Conservation (phyloP, 1,140 invertebrate genomes). For the Babylonia areolata region DNA sequence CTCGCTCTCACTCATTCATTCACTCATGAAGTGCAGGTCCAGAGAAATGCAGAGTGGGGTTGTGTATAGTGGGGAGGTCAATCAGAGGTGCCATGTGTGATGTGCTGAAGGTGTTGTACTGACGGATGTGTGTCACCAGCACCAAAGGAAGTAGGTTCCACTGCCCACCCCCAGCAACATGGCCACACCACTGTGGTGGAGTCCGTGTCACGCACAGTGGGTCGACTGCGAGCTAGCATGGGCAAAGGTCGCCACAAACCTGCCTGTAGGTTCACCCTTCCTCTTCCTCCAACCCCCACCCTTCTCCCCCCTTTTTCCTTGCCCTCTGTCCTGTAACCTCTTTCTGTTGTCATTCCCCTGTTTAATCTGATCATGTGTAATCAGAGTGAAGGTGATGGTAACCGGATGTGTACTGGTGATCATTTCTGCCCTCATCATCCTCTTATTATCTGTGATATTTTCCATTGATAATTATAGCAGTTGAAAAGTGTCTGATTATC, state of each 20-base stretch:
- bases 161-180: constrained; percentile 15
- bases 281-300: not conserved
- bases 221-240: constrained; percentile 43
- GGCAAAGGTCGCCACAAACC: constrained; percentile 39
- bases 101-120: not conserved
- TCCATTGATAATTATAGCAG: too few species aligned
- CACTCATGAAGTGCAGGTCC: too few species aligned
- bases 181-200: constrained; percentile 17
- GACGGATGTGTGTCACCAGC: not conserved
- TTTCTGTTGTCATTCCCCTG: not conserved
- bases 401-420: not conserved
- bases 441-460: not conserved
- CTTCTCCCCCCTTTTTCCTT: not conserved
- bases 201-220: constrained; percentile 20
- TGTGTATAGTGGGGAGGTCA: too few species aligned
- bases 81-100: too few species aligned
- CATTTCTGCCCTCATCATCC: not conserved
- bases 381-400: not conserved
- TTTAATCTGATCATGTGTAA: not conserved
- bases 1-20: too few species aligned
- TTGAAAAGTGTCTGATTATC: too few species aligned
- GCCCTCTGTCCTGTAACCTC: not conserved
- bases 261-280: constrained; percentile 26
- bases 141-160: not conserved
- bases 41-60: too few species aligned